Evolutionary conservation across 23 tunicate genomes (phyloP), one percentile per base, ranked within the genome.

Genomic region (Trididemnum clinides): DNA sequence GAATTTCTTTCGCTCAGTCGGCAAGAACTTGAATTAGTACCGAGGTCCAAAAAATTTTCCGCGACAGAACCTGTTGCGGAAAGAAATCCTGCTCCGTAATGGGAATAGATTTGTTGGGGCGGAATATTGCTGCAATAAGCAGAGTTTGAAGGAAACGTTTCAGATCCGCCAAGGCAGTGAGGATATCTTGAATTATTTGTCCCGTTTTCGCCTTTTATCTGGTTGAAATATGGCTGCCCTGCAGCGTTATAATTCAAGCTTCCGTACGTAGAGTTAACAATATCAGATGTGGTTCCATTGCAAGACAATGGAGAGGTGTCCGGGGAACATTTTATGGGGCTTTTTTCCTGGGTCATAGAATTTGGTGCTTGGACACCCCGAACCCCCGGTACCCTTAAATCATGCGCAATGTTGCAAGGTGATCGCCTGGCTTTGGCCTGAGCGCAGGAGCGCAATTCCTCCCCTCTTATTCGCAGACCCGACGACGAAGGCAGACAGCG

Each of bases 1-100:
- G 97, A 92, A 28, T 35, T 54, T 21, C 91, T 91, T 1, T 92
- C 88, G 44, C 39, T 75, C 39, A 88, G 33, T 19, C 97, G 88
- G 91, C 91, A 72, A 72, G 73, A 0, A 28, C 28, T 34, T 51
- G 70, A 82, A 50, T 78, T 85, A 0, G 76, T 38, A 32, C 84
- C 88, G 57, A 90, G 12, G 39, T 71, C 78, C 26, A 10, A 50
- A 27, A 58, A 0, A 1, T 63, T 64, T 7, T 86, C 38, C 4
- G 50, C 20, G 3, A 25, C 26, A 19, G 85, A 84, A 73, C 34
- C 76, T 4, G 84, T 5, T 10, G 90, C 27, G 0, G 88, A 57
- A 80, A 87, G 27, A 22, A 63, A 39, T 64, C 91, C 80, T 0
- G 85, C 72, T 7, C 88, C 57, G 50, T 87, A 92, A 28, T 87